Evolutionary conservation across 2,797 vertebrate species (phyloP).

Genomic region (Potorous gilbertii): DNA sequence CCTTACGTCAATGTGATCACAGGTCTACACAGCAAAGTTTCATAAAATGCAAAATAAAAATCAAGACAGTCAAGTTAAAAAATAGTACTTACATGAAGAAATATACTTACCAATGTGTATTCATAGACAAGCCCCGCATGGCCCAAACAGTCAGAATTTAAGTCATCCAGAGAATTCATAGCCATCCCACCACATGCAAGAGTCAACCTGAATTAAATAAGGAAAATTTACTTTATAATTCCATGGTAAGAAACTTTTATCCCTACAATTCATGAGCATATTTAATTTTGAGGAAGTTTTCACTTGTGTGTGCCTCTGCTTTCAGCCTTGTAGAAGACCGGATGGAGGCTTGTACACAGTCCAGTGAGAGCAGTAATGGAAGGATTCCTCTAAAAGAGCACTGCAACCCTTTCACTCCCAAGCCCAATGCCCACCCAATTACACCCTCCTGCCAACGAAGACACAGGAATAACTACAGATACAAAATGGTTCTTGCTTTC

Average conservation of each 20-base stretch:
- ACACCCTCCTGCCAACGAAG: background rate
- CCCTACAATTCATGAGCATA: background rate
- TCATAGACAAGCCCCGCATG: conserved; percentile 95
- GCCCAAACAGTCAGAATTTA: conserved; percentile 93
- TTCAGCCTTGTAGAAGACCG: background rate
- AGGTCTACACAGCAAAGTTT: background rate
- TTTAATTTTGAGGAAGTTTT: background rate
- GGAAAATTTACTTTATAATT: background rate
- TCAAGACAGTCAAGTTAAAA: background rate
- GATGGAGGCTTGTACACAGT: background rate
- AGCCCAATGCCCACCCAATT: background rate
- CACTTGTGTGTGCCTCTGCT: background rate
- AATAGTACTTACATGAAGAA: conserved; percentile 7
- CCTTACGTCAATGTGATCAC: background rate
- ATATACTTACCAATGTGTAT: conserved; percentile 91
- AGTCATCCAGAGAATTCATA: conserved; percentile 96
- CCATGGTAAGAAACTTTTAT: background rate
- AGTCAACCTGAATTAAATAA: conserved; percentile 86
- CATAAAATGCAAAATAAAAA: background rate
- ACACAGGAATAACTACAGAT: background rate
- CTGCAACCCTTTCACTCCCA: background rate
- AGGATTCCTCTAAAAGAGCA: background rate
- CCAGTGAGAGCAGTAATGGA: background rate
- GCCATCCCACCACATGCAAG: conserved; percentile 96
- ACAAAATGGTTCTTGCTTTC: background rate